These are phyloP conservation scores for Lepus americanus DNA, from an alignment of 2,113 vertebrate genomes.

Conservation along the genomic window DNA sequence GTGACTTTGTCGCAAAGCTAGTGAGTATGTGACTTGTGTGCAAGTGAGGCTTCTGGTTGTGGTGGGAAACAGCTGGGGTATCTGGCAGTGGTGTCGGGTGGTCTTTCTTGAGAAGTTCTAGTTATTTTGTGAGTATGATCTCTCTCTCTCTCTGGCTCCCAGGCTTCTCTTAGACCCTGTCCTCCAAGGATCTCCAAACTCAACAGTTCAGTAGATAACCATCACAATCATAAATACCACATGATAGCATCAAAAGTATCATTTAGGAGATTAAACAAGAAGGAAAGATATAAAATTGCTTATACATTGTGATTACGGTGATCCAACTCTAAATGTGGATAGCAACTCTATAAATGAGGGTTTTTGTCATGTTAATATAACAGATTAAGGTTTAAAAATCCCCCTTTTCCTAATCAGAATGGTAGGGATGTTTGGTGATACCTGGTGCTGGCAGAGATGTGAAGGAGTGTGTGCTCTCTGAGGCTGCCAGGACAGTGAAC, in stretches of 20 bases:
- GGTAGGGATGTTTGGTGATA: not conserved
- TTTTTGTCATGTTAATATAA: not conserved
- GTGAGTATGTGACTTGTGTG: not conserved
- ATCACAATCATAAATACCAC: not conserved
- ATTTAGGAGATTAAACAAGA: not conserved
- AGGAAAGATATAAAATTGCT: not conserved
- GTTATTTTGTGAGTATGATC: not conserved
- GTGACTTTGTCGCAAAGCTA: not conserved
- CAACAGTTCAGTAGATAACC: not conserved
- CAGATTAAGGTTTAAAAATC: not conserved
- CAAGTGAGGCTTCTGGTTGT: not conserved
- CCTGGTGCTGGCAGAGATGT: not conserved
- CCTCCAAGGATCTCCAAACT: not conserved
- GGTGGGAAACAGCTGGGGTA: too few species aligned
- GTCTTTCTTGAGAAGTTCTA: not conserved
- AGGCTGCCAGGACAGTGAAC: not conserved
- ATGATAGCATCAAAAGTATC: not conserved
- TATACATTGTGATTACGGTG: not conserved
- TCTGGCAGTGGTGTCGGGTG: not conserved
- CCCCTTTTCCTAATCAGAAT: not conserved
- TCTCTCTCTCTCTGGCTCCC: not conserved
- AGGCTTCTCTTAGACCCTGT: not conserved
- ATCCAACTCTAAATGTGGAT: not conserved
- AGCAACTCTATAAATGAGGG: not conserved
- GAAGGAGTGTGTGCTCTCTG: rapidly evolving